Evolutionary conservation across 2,797 vertebrate genomes (phyloP).

Genomic region (Syngnathus acus): DNA sequence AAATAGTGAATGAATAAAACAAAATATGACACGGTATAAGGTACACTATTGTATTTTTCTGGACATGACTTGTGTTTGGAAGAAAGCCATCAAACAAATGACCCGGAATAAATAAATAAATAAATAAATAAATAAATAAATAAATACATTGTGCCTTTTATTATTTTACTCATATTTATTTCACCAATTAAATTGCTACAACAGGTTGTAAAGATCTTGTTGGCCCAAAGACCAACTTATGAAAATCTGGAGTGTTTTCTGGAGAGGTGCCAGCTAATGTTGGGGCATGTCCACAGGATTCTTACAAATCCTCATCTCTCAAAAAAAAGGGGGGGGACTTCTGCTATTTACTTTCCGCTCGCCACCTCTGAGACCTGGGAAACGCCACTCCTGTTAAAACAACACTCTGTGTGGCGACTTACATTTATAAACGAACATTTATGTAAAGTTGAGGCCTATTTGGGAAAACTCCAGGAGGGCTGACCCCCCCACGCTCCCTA

Average conservation of each 20-base stretch:
- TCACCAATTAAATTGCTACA: neutral
- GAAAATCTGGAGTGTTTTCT: neutral
- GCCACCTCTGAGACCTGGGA: neutral
- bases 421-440: neutral
- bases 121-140: neutral
- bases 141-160: neutral
- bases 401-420: neutral
- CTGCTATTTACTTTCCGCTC: neutral
- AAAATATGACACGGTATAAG: no score
- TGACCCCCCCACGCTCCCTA: neutral
- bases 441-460: neutral
- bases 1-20: no score
- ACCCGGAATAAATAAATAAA: neutral
- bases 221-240: neutral
- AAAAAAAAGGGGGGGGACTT: neutral
- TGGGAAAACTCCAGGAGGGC: neutral
- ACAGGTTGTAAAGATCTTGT: neutral
- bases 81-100: neutral
- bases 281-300: neutral
- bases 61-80: no score
- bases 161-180: neutral
- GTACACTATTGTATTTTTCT: no score
- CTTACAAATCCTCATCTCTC: neutral
- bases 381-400: constrained; percentile 2
- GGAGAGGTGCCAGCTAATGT: neutral